Evolutionary conservation across 2,888 invertebrate species (phyloP), one percentile per base, ranked within the genome.

Genomic region (Cloeon dipterum): DNA sequence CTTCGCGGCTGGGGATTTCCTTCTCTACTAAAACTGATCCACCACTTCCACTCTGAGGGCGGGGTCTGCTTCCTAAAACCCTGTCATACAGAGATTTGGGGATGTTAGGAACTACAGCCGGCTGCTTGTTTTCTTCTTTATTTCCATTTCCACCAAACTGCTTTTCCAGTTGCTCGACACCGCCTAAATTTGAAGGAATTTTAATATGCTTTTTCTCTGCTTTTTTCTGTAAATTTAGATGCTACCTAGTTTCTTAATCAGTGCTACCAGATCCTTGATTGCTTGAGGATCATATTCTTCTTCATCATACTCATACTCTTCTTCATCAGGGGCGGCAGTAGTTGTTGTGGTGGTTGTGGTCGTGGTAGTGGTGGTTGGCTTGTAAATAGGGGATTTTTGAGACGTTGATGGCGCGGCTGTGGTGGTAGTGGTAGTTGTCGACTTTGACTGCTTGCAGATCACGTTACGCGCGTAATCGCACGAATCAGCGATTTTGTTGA

Each of bases 391-490:
- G 8, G 52, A 51, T 17, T 50, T 50, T 16, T 46, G 36, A 7
- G 52, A 51, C 17, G 51, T 50, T 16, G 46, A 36, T 8, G 56
- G 52, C 3, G 57, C 52, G 39, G 51, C 52, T 3, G 65, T 59
- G 5, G 53, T 49, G 13, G 58, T 53, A 14, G 61, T 52, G 2
- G 61, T 56, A 0, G 62, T 54, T 23, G 62, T 57, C 16, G 61
- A 53, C 32, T 58, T 55, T 20, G 39, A 37, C 42, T 66, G 60
- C 19, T 68, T 59, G 54, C 82, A 85, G 20, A 72, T 62, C 0
- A 88, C 88, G 52, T 89, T 88, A 46, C 85, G 70, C 0, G 83
- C 70, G 52, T 88, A 89, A 56, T 89, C 89, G 50, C 89, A 89
- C 0, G 88, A 86, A 53, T 88, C 86, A 0, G 86, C 82, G 1